Evolutionary conservation across 2,888 invertebrate species (phyloP), one percentile per base, ranked within the genome.

Genomic region (Drosophila flavopinicola): DNA sequence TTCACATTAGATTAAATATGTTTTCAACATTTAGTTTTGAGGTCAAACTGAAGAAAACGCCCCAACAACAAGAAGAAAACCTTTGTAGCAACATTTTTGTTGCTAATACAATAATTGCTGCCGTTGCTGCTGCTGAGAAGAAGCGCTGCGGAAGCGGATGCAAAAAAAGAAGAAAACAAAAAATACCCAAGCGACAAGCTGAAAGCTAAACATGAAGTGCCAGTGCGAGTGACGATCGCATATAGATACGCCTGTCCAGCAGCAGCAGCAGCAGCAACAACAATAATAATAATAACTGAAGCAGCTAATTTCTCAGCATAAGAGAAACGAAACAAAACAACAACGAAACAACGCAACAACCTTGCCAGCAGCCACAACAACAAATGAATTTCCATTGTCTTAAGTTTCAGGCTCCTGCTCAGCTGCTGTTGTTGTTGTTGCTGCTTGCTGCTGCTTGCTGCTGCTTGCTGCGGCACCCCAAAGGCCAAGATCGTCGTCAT

Each of bases 401-500:
- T 87, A 57, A 68, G 66, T 68, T 78, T 79, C 68, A 76, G 84
- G 80, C 86, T 79, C 69, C 63, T n/a, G n/a, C n/a, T n/a, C n/a
- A n/a, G n/a, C n/a, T n/a, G n/a, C n/a, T n/a, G n/a, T n/a, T n/a
- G n/a, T n/a, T n/a, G n/a, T n/a, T n/a, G 64, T 38, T 60, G 57
- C 30, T 49, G 52, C 9, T 37, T 60, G 29, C 63, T 66, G 63
- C 44, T 66, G 61, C 38, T 49, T 20, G 20, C 53, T 49, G 52
- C 9, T 37, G 45, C 13, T 64, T 44, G 58, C 39, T 41, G 33
- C 44, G 77, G 77, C 80, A 84, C 87, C 78, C 78, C 66, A 87
- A 87, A 84, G 88, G 86, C 83, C 83, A 84, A 87, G 88, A 84
- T 87, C 79, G 87, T 86, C 79, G 74, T 86, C 88, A 87, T 85